Base-by-base conservation (phyloP, 2,888 invertebrate species). In the Scaeva pyrastri region DNA sequence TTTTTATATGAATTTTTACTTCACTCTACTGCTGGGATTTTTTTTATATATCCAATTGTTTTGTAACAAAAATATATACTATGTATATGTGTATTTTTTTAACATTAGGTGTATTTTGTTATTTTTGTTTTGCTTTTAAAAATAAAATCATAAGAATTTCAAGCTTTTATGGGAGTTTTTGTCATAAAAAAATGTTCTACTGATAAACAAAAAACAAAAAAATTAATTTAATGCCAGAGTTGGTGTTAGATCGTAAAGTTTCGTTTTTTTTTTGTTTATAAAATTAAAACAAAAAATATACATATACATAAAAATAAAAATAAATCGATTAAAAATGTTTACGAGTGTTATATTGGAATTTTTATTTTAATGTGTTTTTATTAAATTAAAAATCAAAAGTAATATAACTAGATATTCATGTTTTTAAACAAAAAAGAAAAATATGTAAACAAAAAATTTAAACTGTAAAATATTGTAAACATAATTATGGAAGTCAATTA, bases 231-330 rank as follows among this genome's bases (percentile, higher is more conserved):
- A 39, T 39, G 19, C n/a, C 31, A 31, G 60, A 11, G 14, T 2
- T 31, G 60, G 41, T 58, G 41, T 60, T 16, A 41, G 19, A 41
- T 41, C 41, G 12, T 60, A 41, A 60, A 60, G 8, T 60, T 39
- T 4, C 14, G n/a, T n/a, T n/a, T n/a, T n/a, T n/a, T n/a, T n/a
- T 21, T 39, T 19, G 14, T n/a, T 1, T 60, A 4, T 39, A 8
- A 41, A 60, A 60, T 8, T 39, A n/a, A 11, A 14, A 55, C n/a
- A n/a, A n/a, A n/a, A n/a, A n/a, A n/a, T n/a, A n/a, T n/a, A n/a
- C n/a, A n/a, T n/a, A 55, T 31, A 5, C 5, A 31, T 8, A 31
- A 31, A 31, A 31, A 31, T 8, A 8, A 31, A 55, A 26, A 23
- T n/a, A 55, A 55, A 8, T 41, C 16, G 60, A 60, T 60, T 41